A percentile compares a stretch with the other conserved stretches of the same genome.
Evolutionary conservation across 2,888 invertebrate species (phyloP).

Genomic region (Scaptomyza cyrtandrae): DNA sequence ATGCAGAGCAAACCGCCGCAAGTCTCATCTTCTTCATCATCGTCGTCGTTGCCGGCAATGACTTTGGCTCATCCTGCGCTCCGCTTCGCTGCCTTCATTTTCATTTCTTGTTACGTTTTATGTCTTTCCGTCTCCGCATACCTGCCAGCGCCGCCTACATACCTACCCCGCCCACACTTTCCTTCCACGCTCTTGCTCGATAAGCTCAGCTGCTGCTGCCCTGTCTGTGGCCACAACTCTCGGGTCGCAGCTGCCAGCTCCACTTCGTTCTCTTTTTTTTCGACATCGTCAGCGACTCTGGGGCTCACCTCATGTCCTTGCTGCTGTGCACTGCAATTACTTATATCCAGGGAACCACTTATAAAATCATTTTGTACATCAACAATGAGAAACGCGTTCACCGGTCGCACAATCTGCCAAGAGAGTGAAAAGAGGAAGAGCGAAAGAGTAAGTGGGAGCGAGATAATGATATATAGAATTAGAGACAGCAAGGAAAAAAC

Average conservation of each 20-base stretch:
- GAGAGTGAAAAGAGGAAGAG: conserved; percentile 55
- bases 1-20: conserved; percentile 42
- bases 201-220: conserved; percentile 60
- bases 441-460: conserved; percentile 47
- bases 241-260: conserved; percentile 48
- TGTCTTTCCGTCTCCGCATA: conserved; percentile 73
- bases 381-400: conserved; percentile 95
- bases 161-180: neutral
- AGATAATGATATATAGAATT: conserved; percentile 37
- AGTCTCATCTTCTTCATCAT: conserved; percentile 29
- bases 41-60: conserved; percentile 67
- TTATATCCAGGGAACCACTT: conserved; percentile 95
- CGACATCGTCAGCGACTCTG: conserved; percentile 28
- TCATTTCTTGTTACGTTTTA: conserved; percentile 79
- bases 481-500: conserved; percentile 22
- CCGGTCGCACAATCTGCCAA: conserved; percentile 91
- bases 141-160: conserved; percentile 32
- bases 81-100: conserved; percentile 71
- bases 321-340: conserved; percentile 96
- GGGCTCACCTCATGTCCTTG: conserved; percentile 91
- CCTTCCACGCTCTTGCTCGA: neutral
- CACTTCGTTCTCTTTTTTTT: conserved; percentile 24
- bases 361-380: conserved; percentile 99
- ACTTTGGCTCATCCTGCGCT: conserved; percentile 67
- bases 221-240: conserved; percentile 65